Evolutionary conservation across 2,113 vertebrate species (phyloP).

Genomic region (Vireo altiloquus): DNA sequence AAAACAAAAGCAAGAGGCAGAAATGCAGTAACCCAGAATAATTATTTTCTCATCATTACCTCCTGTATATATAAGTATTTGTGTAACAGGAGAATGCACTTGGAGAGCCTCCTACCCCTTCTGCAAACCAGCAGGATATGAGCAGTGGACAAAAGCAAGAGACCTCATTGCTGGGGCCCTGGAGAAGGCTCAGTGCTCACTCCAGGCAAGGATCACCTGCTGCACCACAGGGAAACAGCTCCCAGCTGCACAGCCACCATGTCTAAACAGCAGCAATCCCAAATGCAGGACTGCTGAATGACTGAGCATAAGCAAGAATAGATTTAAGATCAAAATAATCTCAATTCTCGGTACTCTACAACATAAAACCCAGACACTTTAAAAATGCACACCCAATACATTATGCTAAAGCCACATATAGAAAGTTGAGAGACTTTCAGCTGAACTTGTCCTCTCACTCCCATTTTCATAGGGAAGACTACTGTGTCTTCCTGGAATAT

Average conservation of each 20-base stretch:
- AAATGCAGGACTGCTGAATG: background rate
- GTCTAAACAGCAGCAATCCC: background rate
- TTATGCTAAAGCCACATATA: fast-evolving
- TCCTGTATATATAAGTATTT: background rate
- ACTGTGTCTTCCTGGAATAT: background rate
- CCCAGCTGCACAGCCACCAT: background rate
- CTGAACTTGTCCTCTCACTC: background rate
- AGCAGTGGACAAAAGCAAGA: background rate
- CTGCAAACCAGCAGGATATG: background rate
- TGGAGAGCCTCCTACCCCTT: background rate
- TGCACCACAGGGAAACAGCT: background rate
- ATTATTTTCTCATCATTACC: background rate
- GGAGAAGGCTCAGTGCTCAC: background rate
- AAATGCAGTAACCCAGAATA: background rate
- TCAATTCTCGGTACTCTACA: background rate
- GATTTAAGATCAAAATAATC: background rate
- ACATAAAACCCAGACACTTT: background rate
- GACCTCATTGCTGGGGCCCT: background rate
- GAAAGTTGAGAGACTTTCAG: background rate
- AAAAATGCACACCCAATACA: background rate
- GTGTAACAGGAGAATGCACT: background rate
- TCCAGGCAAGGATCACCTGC: background rate
- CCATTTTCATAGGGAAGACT: background rate
- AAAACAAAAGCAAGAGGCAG: background rate
- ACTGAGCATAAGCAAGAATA: background rate